Conservation (phyloP, 2,797 vertebrate species). For the Paramormyrops hopkinsi region DNA sequence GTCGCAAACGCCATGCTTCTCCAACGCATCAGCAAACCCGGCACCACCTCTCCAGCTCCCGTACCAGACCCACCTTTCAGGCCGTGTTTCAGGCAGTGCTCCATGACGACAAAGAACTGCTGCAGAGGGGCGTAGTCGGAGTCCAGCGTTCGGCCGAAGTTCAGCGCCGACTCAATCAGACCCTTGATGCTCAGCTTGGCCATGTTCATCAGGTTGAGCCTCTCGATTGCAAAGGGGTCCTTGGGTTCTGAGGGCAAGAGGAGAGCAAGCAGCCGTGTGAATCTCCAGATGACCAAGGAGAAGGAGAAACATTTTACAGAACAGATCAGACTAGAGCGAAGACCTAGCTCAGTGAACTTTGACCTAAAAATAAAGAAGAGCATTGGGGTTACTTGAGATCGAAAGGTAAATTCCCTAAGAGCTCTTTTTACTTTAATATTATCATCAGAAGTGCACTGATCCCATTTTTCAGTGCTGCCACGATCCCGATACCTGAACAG, state of each 20-base stretch:
- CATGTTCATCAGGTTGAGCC: slow-evolving; percentile 99
- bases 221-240: slow-evolving; percentile 93
- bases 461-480: not conserved
- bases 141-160: slow-evolving; percentile 88
- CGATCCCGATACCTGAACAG: not conserved
- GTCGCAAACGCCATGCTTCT: not conserved
- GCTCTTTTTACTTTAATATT: not conserved
- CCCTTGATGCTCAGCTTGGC: slow-evolving; percentile 98
- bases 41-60: not conserved
- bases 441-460: not conserved
- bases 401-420: not conserved
- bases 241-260: slow-evolving; percentile 76
- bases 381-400: not conserved
- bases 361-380: not conserved
- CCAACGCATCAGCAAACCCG: not conserved
- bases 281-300: not conserved
- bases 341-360: not conserved
- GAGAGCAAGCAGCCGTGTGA: not conserved
- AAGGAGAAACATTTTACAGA: not conserved
- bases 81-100: slow-evolving; percentile 94
- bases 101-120: slow-evolving; percentile 99
- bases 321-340: not conserved
- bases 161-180: slow-evolving; percentile 90
- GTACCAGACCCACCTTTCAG: slow-evolving; percentile 73
- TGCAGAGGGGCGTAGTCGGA: slow-evolving; percentile 95